Base-by-base conservation (phyloP, 2,888 invertebrate genomes). In the Neocrepidodera transversa region DNA sequence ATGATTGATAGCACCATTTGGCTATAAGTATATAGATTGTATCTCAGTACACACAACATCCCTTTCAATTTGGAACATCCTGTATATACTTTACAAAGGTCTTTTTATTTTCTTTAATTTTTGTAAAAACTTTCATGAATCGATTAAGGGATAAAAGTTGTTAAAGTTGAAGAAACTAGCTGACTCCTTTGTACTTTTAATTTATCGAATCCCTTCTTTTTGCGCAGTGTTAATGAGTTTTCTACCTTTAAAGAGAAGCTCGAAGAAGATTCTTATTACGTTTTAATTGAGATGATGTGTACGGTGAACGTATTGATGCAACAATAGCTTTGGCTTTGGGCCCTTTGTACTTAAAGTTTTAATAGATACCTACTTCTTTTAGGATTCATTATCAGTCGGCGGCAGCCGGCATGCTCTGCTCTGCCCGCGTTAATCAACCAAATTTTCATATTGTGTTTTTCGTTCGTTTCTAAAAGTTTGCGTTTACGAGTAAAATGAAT, bases 251-350 rank as follows among this genome's bases (percentile, higher is more conserved):
- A 45, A 45, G 45, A 45, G 45, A 45, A 28, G 7, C 23, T 42
- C 45, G 74, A 76, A 74, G 74, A 70, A 76, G 78, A 78, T 79
- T 80, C 79, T 80, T 80, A 79, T 80, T 80, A 79, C 80, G 75
- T 80, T 79, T 79, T 80, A 80, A 80, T 80, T 80, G 80, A 80
- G 79, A 78, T 78, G 78, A 79, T 78, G 78, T 78, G 79, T 78
- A 78, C 77, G 73, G 75, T 69, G 76, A 70, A 70, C 70, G 76
- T 78, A 79, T 78, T 76, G 78, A 77, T 65, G 69, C 66, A 70
- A 70, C 69, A 70, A 70, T 71, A 63, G 68, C 67, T 55, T 54
- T 18, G 32, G 52, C 52, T 32, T n/a, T n/a, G 17, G 68, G 68
- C 72, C 72, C 72, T 74, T 74, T 78, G 76, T 78, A 76, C 75